These are phyloP conservation scores for Plotosus lineatus DNA, from an alignment of 2,113 vertebrate species.

Conservation along the genomic window DNA sequence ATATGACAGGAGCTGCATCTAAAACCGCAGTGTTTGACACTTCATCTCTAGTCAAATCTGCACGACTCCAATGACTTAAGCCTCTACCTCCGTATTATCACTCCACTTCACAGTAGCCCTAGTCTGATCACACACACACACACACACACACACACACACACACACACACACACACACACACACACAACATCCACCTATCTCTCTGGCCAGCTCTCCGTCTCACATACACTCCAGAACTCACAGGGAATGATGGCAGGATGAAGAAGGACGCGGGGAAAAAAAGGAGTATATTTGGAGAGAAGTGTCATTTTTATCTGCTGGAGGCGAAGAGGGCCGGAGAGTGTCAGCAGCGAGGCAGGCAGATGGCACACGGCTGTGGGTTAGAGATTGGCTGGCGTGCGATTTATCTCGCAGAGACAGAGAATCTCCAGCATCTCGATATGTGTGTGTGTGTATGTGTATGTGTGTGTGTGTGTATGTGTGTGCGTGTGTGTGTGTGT, in stretches of 20 bases:
- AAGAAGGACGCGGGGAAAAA: conserved; percentile 1
- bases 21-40: conserved; percentile 4
- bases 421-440: conserved; percentile 46
- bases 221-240: neutral
- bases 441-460: conserved; percentile 37
- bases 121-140: neutral
- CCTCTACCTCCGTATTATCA: conserved; percentile 16
- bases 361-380: conserved; percentile 26
- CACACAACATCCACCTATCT: conserved; percentile 7
- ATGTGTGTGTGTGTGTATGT: conserved; percentile 32
- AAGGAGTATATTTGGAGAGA: conserved; percentile 26
- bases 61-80: conserved; percentile 18
- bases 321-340: conserved; percentile 18
- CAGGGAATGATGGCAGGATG: conserved; percentile 12
- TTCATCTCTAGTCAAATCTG: conserved; percentile 33
- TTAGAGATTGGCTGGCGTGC: conserved; percentile 48
- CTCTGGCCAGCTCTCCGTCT: neutral
- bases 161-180: conserved; percentile 7
- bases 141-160: conserved; percentile 10
- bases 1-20: neutral
- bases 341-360: conserved; percentile 40
- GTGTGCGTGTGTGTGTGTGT: neutral
- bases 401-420: conserved; percentile 52
- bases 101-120: conserved; percentile 23
- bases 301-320: conserved; percentile 47